These are phyloP conservation scores for Papilio helenus DNA, from an alignment of 1,140 invertebrate genomes.

Conservation along the genomic window DNA sequence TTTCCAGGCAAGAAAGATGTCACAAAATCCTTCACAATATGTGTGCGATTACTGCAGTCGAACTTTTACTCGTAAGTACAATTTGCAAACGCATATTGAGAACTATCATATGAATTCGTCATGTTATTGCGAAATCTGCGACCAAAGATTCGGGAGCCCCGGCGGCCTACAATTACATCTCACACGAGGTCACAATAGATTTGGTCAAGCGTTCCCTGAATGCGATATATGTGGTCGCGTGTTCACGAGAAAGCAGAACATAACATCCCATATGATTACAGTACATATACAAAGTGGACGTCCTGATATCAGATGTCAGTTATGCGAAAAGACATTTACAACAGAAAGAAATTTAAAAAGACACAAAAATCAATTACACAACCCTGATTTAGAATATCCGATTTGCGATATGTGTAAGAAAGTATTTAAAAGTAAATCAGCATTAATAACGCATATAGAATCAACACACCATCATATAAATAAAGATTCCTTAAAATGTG, in stretches of 20 bases:
- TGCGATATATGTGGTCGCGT: constrained; percentile 71
- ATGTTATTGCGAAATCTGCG: constrained; percentile 62
- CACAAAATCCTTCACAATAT: constrained; percentile 45
- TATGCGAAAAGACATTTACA: constrained; percentile 64
- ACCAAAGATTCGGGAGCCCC: constrained; percentile 58
- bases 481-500: constrained; percentile 51
- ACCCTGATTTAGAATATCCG: constrained; percentile 53
- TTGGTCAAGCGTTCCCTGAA: constrained; percentile 59
- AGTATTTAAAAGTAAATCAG: constrained; percentile 58
- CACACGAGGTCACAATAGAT: constrained; percentile 61
- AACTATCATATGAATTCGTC: constrained; percentile 64
- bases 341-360: constrained; percentile 64
- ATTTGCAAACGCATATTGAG: constrained; percentile 67
- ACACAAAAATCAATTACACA: constrained; percentile 61
- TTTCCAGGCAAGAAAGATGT: constrained; percentile 22
- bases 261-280: constrained; percentile 67
- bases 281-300: constrained; percentile 58
- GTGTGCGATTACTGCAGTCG: constrained; percentile 68
- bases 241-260: constrained; percentile 70
- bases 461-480: constrained; percentile 43
- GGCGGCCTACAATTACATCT: constrained; percentile 59
- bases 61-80: constrained; percentile 68
- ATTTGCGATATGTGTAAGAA: constrained; percentile 63
- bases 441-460: constrained; percentile 60
- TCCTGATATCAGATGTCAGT: constrained; percentile 50